Evolutionary conservation across 1,140 invertebrate genomes (phyloP), one percentile per base, ranked within the genome.

Genomic region (Holcopasites calliopsidis): DNA sequence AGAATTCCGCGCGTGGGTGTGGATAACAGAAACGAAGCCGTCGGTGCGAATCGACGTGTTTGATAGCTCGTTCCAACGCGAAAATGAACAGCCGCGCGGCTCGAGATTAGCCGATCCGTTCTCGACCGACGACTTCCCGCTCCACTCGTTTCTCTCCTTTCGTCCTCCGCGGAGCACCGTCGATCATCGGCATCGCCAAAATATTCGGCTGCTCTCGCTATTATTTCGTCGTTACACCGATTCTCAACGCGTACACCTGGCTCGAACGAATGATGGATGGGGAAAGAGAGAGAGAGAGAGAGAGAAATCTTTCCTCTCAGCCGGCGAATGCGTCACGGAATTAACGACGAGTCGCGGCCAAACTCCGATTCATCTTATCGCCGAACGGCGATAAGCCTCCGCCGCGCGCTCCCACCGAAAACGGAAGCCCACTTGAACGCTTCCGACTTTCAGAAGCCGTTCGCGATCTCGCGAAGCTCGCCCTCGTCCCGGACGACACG

Each of bases 1-100:
- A 0, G 0, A 33, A 21, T n/a, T n/a, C n/a, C n/a, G n/a, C n/a
- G n/a, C n/a, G n/a, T n/a, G n/a, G n/a, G n/a, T n/a, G n/a, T n/a
- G n/a, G n/a, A n/a, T n/a, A n/a, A n/a, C 11, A 10, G 13, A n/a
- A n/a, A 38, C 10, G n/a, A 18, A 38, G 16, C 2, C 1, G 18
- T n/a, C 47, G 10, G 13, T 61, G 13, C 58, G n/a, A 66, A 66
- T 66, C 33, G 47, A 44, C 60, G 40, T 62, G n/a, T n/a, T 62
- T 31, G 38, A 61, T 61, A 21, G 38, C 38, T 42, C 23, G 3
- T 31, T 44, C 60, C 16, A 38, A 13, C 52, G n/a, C 33, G 62
- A 35, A 38, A 50, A 38, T 50, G 18, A 35, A 65, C 21, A n/a
- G 31, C 31, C 16, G 11, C 54, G 3, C n/a, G 11, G 18, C 28